These are phyloP conservation scores for Lithophane semibrunnea DNA, from an alignment of 2,888 invertebrate genomes.

Conservation along the genomic window DNA sequence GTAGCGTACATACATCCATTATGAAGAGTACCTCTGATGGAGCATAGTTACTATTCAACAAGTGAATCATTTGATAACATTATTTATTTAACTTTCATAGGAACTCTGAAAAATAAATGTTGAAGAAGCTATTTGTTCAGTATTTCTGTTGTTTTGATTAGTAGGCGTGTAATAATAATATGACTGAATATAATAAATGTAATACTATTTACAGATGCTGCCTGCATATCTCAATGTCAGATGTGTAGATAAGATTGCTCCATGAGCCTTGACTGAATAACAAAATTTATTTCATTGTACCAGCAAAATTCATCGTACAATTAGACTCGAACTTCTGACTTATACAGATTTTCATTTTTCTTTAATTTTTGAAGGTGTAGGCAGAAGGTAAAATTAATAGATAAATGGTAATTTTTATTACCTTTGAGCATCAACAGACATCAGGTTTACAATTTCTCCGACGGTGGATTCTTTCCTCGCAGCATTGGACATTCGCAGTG, in stretches of 20 bases:
- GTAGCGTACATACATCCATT: background rate
- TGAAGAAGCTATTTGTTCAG: conserved; percentile 18
- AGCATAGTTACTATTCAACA: conserved; percentile 5
- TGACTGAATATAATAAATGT: conserved; percentile 25
- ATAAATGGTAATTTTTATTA: conserved; percentile 61
- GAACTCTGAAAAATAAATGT: conserved; percentile 11
- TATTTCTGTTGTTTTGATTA: conserved; percentile 28
- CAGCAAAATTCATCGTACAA: background rate
- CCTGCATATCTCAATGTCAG: conserved; percentile 36
- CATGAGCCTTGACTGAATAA: conserved; percentile 19
- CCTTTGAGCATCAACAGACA: conserved; percentile 97
- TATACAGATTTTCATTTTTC: background rate
- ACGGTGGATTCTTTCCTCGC: conserved; percentile 96
- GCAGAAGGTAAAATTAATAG: background rate
- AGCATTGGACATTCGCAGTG: conserved; percentile 94
- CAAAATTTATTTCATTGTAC: background rate
- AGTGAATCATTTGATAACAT: conserved; percentile 30
- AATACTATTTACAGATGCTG: conserved; percentile 19
- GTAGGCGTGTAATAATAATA: conserved; percentile 16
- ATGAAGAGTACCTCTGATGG: background rate
- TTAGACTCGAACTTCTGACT: background rate
- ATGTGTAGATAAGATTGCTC: conserved; percentile 16
- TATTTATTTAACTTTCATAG: conserved; percentile 10
- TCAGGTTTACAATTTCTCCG: conserved; percentile 97
- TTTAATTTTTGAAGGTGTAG: background rate